Base-by-base conservation (phyloP, 2,888 invertebrate species). In the Cerastis leucographa region DNA sequence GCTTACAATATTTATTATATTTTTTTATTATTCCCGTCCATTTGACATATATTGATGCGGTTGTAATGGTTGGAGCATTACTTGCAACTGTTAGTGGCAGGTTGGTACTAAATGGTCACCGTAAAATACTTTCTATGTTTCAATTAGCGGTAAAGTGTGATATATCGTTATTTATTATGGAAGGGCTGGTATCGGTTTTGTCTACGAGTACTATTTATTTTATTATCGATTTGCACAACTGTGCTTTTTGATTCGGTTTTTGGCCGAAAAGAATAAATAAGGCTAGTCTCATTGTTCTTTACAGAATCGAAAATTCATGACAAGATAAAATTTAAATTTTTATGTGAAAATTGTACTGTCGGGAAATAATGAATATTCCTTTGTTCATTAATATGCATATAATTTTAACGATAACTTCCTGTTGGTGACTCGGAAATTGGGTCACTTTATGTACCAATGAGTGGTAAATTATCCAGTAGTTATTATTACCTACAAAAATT, bases 61-160 rank as follows among this genome's bases (percentile, higher is more conserved):
- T 85, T 85, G 84, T 85, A 85, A 82, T 86, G 82, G 83, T 80
- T 19, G 68, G 80, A 86, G 87, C 89, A 90, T 91, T 90, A 87
- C 87, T 87, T 87, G 89, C 91, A 91, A 91, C 91, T 91, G 90
- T 82, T 84, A 83, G 78, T 80, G 74, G 84, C 85, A 88, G 86
- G 85, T 89, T 84, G 90, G 88, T 89, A 88, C 88, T 87, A 89
- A 89, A 89, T 89, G 87, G 85, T 81, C 76, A 87, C 89, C 90
- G 91, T 93, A 91, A 95, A 94, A 95, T 91, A 90, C 90, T 94
- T 95, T 94, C 92, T 92, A 90, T 95, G 95, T 95, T 93, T 90
- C 92, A 91, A 92, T 94, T 91, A 91, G 83, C 87, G 88, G 85
- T 80, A 90, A 90, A 91, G 86, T 91, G 91, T 92, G 93, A 94